phyloP scores from a whole-genome alignment of 2,797 vertebrate genomes.

The Gambusia yucatana region DNA sequence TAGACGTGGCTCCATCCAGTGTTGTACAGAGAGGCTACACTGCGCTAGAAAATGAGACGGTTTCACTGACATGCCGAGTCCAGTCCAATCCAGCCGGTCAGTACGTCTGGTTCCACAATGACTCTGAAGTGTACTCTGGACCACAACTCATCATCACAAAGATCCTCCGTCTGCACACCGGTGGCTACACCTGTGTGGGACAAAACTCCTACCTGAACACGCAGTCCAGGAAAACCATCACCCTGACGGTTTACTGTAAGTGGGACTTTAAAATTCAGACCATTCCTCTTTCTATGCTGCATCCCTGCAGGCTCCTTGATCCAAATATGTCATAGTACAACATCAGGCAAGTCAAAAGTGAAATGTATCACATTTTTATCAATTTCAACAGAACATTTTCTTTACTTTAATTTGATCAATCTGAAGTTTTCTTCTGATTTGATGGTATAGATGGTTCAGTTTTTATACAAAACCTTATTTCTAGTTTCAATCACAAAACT shows the following conservation, averaged over 20 bases:
- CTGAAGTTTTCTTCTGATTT: background rate
- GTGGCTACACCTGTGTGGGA: constrained; percentile 89
- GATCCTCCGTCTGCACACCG: constrained; percentile 83
- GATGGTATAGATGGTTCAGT: background rate
- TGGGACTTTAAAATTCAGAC: constrained; percentile 49
- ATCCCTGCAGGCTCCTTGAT: constrained; percentile 4
- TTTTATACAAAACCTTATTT: background rate
- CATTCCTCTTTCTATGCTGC: background rate
- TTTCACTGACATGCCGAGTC: constrained; percentile 88
- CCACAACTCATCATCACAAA: constrained; percentile 82
- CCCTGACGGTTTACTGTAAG: constrained; percentile 92
- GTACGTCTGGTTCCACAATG: constrained; percentile 91
- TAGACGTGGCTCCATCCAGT: constrained; percentile 85
- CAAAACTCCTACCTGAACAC: constrained; percentile 87
- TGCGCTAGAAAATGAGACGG: constrained; percentile 86
- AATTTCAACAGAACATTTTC: background rate
- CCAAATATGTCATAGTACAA: background rate
- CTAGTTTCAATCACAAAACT: background rate
- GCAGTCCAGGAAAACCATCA: constrained; percentile 84
- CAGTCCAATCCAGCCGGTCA: constrained; percentile 89
- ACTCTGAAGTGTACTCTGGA: constrained; percentile 83
- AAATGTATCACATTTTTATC: background rate
- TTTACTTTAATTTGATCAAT: background rate
- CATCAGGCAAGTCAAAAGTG: background rate
- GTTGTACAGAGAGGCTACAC: constrained; percentile 85